Base-by-base conservation (phyloP, 2,113 vertebrate species). In the Equus przewalskii region DNA sequence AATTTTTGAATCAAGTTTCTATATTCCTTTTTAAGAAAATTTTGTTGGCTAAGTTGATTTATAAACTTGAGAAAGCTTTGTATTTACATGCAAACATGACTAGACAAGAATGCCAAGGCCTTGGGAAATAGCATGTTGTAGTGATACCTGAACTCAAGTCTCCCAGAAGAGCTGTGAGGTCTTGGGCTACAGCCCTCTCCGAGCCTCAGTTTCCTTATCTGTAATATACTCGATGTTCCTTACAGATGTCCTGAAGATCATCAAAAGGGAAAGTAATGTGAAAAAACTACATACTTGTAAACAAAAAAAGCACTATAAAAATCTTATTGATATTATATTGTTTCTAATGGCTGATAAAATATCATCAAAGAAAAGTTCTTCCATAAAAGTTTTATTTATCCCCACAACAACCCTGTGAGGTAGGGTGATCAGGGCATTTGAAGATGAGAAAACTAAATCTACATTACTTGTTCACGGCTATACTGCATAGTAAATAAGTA, bases 331-430 rank as follows among this genome's bases (percentile, higher is more conserved):
- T 44, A 78, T 46, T 65, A 62, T 49, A 92, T 51, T 95, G 79
- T 90, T 96, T 94, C 82, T 86, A 72, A 65, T 62, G 79, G 69
- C 82, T 92, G 95, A 97, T 92, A 97, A 97, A 98, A 82, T 73
- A 80, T 96, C 87, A 82, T 97, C 95, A 96, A 97, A 98, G 87
- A 96, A 97, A 97, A 97, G 75, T 97, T 80, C 87, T 97, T 97
- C 92, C 96, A 97, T 98, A 97, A 98, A 98, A 98, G 92, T 98
- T 98, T 98, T 98, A 98, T 98, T 98, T 97, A 91, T 96, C 97
- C 97, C 89, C 97, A 98, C 96, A 98, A 97, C 98, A 98, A 96
- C 96, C 97, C 97, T 98, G 97, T 98, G 98, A 98, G 97, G 97
- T 98, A 98, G 98, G 97, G 97, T 96, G 95, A 97, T 90, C 81